phyloP scores from a whole-genome alignment of 2,797 vertebrate genomes.

The Danionella dracula region DNA sequence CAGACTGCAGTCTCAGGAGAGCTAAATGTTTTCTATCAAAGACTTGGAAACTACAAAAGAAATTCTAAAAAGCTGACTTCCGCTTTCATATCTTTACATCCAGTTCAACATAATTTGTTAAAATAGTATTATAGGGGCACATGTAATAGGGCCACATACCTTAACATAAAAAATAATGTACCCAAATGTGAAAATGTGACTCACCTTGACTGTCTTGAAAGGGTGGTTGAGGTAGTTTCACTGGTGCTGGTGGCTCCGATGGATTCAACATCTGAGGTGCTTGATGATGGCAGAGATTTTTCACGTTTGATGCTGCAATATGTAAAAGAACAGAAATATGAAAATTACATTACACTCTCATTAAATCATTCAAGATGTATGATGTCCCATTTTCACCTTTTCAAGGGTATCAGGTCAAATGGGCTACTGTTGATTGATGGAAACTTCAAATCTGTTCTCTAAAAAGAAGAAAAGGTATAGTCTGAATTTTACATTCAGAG shows the following conservation, averaged over 20 bases:
- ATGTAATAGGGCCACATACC: no score
- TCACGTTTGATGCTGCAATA: constrained; percentile 71
- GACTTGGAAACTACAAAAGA: no score
- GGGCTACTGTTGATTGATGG: constrained; percentile 68
- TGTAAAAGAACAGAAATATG: neutral
- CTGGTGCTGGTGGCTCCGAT: constrained; percentile 87
- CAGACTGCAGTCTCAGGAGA: no score
- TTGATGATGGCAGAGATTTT: constrained; percentile 78
- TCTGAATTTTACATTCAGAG: no score
- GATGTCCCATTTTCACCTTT: constrained; percentile 70
- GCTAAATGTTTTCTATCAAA: no score
- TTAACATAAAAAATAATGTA: no score
- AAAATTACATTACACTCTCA: no score
- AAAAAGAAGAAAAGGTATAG: constrained; percentile 45
- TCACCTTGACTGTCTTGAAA: constrained; percentile 91
- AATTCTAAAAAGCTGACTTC: no score
- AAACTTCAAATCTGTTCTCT: constrained; percentile 73
- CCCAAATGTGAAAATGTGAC: no score
- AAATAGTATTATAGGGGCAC: no score
- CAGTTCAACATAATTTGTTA: no score
- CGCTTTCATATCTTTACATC: no score
- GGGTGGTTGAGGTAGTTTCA: constrained; percentile 98
- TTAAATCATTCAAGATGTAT: neutral
- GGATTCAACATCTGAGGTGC: constrained; percentile 91
- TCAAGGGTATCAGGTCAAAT: constrained; percentile 77